Conservation (phyloP, 1,140 invertebrate species). For the Delia radicum region DNA sequence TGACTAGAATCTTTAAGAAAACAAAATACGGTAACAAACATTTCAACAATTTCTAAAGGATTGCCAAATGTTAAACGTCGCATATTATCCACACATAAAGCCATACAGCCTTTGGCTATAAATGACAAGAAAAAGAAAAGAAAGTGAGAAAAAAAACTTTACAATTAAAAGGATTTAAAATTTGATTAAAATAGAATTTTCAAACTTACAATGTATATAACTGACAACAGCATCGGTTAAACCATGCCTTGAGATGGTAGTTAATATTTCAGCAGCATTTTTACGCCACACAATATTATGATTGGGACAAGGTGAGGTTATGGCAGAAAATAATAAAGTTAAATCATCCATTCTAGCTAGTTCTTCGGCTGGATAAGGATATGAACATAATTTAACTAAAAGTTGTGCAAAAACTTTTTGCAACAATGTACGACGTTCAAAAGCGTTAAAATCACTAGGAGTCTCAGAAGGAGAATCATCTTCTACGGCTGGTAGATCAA, state of each 20-base stretch:
- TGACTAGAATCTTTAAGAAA: constrained; percentile 98
- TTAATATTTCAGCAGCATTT: constrained; percentile 92
- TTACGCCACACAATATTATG: constrained; percentile 96
- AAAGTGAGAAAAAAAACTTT: not conserved
- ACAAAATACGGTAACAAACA: constrained; percentile 98
- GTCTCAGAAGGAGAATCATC: constrained; percentile 61
- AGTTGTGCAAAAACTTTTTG: constrained; percentile 97
- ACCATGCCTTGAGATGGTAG: constrained; percentile 92
- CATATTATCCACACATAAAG: constrained; percentile 95
- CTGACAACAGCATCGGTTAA: constrained; percentile 88
- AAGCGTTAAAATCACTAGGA: constrained; percentile 84
- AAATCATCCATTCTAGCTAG: constrained; percentile 95
- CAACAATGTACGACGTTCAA: constrained; percentile 85
- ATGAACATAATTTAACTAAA: constrained; percentile 89
- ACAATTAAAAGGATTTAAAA: too few species aligned
- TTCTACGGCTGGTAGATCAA: constrained; percentile 91
- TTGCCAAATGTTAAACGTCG: constrained; percentile 87
- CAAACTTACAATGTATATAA: constrained; percentile 91
- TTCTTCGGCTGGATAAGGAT: constrained; percentile 92
- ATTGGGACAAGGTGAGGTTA: constrained; percentile 89
- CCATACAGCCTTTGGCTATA: constrained; percentile 92
- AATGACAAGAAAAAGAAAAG: constrained; percentile 8
- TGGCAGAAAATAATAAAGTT: constrained; percentile 91
- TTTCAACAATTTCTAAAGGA: constrained; percentile 94
- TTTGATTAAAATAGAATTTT: too few species aligned